Evolutionary conservation across 2,888 invertebrate genomes (phyloP).

Genomic region (Bellardia bayeri): DNA sequence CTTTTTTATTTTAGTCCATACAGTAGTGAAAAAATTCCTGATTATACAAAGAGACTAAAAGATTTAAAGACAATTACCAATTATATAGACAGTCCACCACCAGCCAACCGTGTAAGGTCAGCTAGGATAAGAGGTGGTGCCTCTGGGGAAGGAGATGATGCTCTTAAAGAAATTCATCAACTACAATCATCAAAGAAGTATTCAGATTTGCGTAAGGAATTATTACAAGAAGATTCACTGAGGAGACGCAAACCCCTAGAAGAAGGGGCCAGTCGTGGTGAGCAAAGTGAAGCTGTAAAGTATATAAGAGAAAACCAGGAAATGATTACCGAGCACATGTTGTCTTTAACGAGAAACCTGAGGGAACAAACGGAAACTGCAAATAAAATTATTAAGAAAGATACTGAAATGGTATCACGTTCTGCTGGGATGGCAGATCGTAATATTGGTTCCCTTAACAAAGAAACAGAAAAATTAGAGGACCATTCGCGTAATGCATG

Average conservation of each 20-base stretch:
- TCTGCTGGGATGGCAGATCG: slow-evolving; percentile 92
- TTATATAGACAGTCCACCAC: slow-evolving; percentile 78
- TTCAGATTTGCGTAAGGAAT: slow-evolving; percentile 88
- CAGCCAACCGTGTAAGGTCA: slow-evolving; percentile 61
- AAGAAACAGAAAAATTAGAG: slow-evolving; percentile 92
- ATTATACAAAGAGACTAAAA: slow-evolving; percentile 88
- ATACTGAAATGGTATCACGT: slow-evolving; percentile 92
- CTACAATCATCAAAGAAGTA: slow-evolving; percentile 90
- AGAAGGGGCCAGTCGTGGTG: slow-evolving; percentile 85
- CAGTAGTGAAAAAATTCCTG: slow-evolving; percentile 87
- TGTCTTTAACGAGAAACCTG: slow-evolving; percentile 93
- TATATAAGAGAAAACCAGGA: slow-evolving; percentile 96
- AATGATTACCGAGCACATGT: slow-evolving; percentile 96
- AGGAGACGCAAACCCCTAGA: slow-evolving; percentile 79
- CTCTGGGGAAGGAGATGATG: slow-evolving; percentile 83
- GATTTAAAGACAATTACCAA: slow-evolving; percentile 80
- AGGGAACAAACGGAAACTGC: slow-evolving; percentile 96
- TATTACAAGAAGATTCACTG: slow-evolving; percentile 85
- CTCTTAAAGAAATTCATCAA: slow-evolving; percentile 91
- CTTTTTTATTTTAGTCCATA: slow-evolving; percentile 84
- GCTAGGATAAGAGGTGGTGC: slow-evolving; percentile 32
- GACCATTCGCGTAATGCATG: slow-evolving; percentile 94
- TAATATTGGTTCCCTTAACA: slow-evolving; percentile 90
- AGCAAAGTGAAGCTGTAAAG: slow-evolving; percentile 92
- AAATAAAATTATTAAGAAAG: slow-evolving; percentile 94